phyloP scores from a whole-genome alignment of 2,888 invertebrate species.

The Cheilosia soror region DNA sequence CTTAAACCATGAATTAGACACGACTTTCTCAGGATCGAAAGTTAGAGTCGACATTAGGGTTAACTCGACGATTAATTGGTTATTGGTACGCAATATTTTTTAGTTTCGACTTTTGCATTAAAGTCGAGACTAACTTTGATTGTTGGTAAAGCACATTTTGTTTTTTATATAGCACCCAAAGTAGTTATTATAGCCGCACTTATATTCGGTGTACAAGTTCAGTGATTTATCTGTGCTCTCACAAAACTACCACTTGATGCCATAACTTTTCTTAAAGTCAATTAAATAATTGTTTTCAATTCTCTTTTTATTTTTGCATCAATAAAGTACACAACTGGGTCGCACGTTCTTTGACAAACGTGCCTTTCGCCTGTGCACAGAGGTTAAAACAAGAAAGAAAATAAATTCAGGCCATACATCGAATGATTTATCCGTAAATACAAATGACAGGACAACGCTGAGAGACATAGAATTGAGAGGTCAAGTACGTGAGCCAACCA shows the following conservation, averaged over 20 bases:
- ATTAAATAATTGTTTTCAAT: conserved; percentile 21
- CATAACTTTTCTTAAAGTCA: conserved; percentile 10
- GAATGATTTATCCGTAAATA: neutral
- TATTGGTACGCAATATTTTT: too few relatives aligned
- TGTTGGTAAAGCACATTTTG: too few relatives aligned
- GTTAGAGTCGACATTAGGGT: too few relatives aligned
- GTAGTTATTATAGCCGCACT: neutral
- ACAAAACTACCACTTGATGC: conserved; percentile 2
- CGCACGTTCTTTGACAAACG: neutral
- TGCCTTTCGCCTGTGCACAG: neutral
- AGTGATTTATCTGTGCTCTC: neutral
- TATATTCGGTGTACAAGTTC: too few relatives aligned
- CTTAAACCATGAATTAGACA: too few relatives aligned
- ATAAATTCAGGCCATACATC: neutral
- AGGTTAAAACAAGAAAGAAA: neutral
- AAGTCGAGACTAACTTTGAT: too few relatives aligned
- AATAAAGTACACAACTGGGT: neutral
- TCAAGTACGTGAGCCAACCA: neutral
- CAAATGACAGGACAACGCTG: neutral
- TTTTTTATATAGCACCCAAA: neutral
- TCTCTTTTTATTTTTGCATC: neutral
- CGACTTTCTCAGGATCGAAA: too few relatives aligned
- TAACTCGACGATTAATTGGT: too few relatives aligned
- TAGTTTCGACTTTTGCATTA: too few relatives aligned
- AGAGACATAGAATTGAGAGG: neutral